Base-by-base conservation (phyloP, 2,888 invertebrate species). In the Sthenelais limicola region DNA sequence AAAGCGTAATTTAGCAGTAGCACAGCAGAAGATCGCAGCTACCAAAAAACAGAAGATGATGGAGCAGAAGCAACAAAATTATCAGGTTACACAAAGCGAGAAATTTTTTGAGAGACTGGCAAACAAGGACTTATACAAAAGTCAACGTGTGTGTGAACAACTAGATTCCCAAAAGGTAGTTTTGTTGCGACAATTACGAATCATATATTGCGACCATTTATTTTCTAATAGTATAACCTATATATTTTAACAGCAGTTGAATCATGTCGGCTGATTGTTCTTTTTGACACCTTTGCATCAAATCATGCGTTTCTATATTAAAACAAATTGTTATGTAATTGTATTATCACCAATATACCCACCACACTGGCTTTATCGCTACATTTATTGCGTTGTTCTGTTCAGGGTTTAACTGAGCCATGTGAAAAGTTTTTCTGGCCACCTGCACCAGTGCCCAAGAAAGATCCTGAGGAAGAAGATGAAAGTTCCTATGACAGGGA, bases 401-500 rank as follows among this genome's bases (percentile, higher is more conserved):
- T 4, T 52, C 35, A 74, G 74, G 74, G 58, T 33, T 38, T 75
- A 33, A 35, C 52, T 0, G 70, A 68, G 38, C 91, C 92, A 3
- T 84, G 84, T 82, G 91, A 90, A 87, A 88, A 81, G 74, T 93
- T 86, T 91, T 94, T 89, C 83, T 91, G 89, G 91, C 91, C 89
- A 75, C 86, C 85, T 70, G 74, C 78, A 26, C 73, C 78, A 43
- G 67, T 80, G 43, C 83, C 68, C 35, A 74, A 79, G 56, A 71
- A 74, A 28, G 76, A 74, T 48, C 48, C 74, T 5, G 79, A 78
- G 15, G 72, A 73, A 9, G 73, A 43, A 7, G 48, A 35, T 1
- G 24, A 21, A 28, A 12, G 28, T 7, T 2, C 21, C 15, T 77
- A 81, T 32, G 79, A 79, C 5, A 84, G 85, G 3, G 81, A 71